Evolutionary conservation across 2,797 vertebrate species (phyloP).

Genomic region (Dallia pectoralis): DNA sequence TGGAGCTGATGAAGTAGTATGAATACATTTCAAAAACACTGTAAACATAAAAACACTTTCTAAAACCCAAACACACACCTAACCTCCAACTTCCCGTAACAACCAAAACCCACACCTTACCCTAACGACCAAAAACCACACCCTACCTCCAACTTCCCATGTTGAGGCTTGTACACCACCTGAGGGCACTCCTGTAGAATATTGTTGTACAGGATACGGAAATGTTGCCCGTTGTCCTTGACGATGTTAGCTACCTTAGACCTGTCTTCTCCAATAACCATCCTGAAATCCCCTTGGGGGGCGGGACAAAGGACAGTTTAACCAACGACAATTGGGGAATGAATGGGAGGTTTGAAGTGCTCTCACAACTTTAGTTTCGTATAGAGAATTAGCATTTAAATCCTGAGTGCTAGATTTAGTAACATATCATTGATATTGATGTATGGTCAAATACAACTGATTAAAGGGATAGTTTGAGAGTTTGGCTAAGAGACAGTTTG

Average conservation of each 20-base stretch:
- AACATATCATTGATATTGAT: no score
- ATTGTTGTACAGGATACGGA: constrained; percentile 84
- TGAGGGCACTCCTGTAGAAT: constrained; percentile 90
- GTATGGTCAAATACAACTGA: no score
- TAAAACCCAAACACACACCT: no score
- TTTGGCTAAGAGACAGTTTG: no score
- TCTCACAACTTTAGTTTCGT: neutral
- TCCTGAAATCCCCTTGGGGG: constrained; percentile 89
- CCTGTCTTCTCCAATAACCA: constrained; percentile 93
- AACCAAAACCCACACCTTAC: neutral
- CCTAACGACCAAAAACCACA: neutral
- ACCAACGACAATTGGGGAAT: neutral
- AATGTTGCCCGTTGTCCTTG: constrained; percentile 84
- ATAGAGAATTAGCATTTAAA: no score
- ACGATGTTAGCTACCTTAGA: constrained; percentile 91
- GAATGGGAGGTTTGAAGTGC: no score
- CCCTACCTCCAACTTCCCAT: constrained; percentile 89
- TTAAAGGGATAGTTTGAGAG: no score
- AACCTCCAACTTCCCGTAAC: no score
- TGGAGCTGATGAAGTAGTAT: no score
- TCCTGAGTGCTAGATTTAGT: no score
- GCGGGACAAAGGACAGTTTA: constrained; percentile 13
- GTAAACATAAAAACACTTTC: no score
- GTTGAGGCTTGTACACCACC: constrained; percentile 88
- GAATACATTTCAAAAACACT: no score